Evolutionary conservation across 2,797 vertebrate species (phyloP), one percentile per base, ranked within the genome.

Genomic region (Diplodus puntazzo): DNA sequence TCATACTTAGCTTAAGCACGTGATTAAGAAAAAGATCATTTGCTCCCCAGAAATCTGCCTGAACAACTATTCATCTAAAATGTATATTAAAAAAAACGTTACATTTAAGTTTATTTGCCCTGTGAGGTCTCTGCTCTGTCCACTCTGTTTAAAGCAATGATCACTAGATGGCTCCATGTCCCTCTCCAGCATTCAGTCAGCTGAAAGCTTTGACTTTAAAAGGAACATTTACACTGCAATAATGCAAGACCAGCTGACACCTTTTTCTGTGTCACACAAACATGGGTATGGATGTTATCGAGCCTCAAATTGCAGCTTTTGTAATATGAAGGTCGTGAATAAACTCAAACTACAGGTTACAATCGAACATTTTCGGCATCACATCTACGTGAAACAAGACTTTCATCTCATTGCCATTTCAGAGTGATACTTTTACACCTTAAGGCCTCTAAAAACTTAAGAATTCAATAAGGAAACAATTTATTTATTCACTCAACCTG

Each of bases 151-250:
- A 11, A 0, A 55, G 9, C 5, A 34, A 39, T 39, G 23, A 50
- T 49, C 90, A 87, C 62, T 79, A 89, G 90, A 86, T 83, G 79
- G 75, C 85, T 65, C 34, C 16, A 34, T 25, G 14, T 53, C 25
- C 11, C 52, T 69, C 2, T 23, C 8, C 13, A 64, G 27, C 17
- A 53, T 30, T 2, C 18, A 39, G 42, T 4, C 11, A 18, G 48
- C 6, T 43, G 34, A 2, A 23, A 39, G 17, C 7, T 50, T 66
- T 25, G 12, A 42, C 30, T 45, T 27, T 43, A 46, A 12, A 18
- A 13, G 39, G n/a, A 14, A 48, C n/a, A 39, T 45, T 53, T 60
- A 53, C 3, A 8, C 14, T 52, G 20, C 34, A 4, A 46, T 1
- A 20, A 45, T 55, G 23, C 43, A 49, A 73, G 57, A n/a, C 6